Percentiles rank a stretch among this genome's conserved stretches.
These are phyloP conservation scores for Clusia tigrina DNA, from an alignment of 2,888 invertebrate genomes.

Conservation along the genomic window DNA sequence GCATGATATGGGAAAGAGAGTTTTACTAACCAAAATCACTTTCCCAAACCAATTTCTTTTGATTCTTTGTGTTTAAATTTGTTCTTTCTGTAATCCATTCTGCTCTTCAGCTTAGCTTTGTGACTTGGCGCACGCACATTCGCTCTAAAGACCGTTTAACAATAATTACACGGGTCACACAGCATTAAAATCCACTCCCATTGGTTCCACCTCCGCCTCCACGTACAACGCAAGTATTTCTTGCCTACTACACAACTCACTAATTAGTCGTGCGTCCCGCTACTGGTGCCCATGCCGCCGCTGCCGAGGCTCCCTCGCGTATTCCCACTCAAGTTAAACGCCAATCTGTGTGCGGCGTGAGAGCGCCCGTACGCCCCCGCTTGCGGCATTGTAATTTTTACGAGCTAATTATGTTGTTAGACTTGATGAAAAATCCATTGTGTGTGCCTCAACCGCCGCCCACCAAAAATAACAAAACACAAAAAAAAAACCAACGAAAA, in stretches of 20 bases:
- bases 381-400: slow-evolving; percentile 47
- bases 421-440: slow-evolving; percentile 56
- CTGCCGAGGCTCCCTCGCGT: background rate
- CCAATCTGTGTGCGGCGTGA: slow-evolving; percentile 3
- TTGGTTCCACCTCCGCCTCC: background rate
- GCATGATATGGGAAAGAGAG: too few relatives aligned
- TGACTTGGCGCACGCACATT: background rate
- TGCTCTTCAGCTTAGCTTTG: too few relatives aligned
- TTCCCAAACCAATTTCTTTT: too few relatives aligned
- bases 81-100: too few relatives aligned
- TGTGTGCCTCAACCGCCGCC: slow-evolving; percentile 25
- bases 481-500: slow-evolving; percentile 24
- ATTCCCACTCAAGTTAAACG: background rate
- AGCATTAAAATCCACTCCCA: too few relatives aligned
- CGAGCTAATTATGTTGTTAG: slow-evolving; percentile 57
- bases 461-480: slow-evolving; percentile 4
- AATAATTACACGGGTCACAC: slow-evolving; percentile 1
- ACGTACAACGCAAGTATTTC: background rate
- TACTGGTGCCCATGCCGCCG: background rate
- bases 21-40: too few relatives aligned
- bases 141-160: background rate
- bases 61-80: too few relatives aligned
- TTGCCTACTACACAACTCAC: background rate
- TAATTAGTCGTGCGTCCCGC: background rate
- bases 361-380: too few relatives aligned